Percentiles rank a stretch among this genome's conserved stretches.
phyloP scores from a whole-genome alignment of 1,140 invertebrate genomes.

The Melipona quadrifasciata region DNA sequence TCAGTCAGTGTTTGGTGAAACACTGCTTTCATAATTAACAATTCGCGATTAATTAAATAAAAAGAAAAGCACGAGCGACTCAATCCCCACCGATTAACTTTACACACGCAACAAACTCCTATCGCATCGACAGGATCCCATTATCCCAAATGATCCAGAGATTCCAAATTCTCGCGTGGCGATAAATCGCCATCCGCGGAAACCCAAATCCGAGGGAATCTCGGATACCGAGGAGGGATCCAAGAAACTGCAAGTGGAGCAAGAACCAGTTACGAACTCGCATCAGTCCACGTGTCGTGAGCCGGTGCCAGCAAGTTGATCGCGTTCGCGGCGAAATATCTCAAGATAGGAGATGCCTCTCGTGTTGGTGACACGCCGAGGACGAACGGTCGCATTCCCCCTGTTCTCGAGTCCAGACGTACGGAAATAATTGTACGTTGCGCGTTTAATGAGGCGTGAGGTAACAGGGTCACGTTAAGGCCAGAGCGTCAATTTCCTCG shows the following conservation, averaged over 20 bases:
- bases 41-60: too few species aligned
- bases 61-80: too few species aligned
- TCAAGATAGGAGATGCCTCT: background rate
- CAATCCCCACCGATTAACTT: too few species aligned
- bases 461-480: constrained; percentile 42
- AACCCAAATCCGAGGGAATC: background rate
- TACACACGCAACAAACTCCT: too few species aligned
- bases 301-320: background rate
- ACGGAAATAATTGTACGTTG: constrained; percentile 69
- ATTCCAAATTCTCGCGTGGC: background rate
- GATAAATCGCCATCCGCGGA: background rate
- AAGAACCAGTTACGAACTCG: background rate
- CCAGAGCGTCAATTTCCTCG: constrained; percentile 55
- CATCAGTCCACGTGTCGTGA: background rate
- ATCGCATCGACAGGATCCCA: too few species aligned
- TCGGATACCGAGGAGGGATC: background rate
- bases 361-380: constrained; percentile 5
- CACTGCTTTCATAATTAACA: too few species aligned
- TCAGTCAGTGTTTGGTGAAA: too few species aligned
- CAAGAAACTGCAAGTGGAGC: background rate
- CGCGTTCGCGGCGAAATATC: constrained; percentile 4
- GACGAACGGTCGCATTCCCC: constrained; percentile 4
- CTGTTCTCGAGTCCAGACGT: constrained; percentile 46
- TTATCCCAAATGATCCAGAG: too few species aligned
- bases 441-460: constrained; percentile 67